Evolutionary conservation across 2,113 vertebrate genomes (phyloP), one percentile per base, ranked within the genome.

Genomic region (Tetrax tetrax): DNA sequence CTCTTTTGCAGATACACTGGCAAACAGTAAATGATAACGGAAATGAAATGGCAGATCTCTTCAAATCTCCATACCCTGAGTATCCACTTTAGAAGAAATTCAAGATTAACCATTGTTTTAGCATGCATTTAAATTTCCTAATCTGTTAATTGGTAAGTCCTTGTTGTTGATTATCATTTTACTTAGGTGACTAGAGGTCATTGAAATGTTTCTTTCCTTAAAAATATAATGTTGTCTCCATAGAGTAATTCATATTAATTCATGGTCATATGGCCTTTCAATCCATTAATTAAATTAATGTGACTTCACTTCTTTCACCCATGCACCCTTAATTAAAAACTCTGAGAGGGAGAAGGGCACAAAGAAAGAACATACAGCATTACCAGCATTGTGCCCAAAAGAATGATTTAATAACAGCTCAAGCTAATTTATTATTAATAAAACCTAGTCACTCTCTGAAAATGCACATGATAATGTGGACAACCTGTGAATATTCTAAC

Each of bases 201-300:
- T 4, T 53, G 68, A 89, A 90, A 80, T 74, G 24, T 63, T 95
- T 91, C 78, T 84, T 89, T 87, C 38, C 64, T 87, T 11, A 75
- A 91, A 90, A 87, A 61, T 43, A 48, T 23, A 65, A 63, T 33
- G 14, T 79, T 41, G 14, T 83, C 45, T 88, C 79, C 33, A 61
- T 25, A 83, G 71, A 94, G 20, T 77, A 92, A 91, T 79, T 96
- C 31, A 90, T 87, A 54, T 90, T 92, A 91, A 95, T 94, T 63
- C 66, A 91, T 65, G 53, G 56, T 87, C 51, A 89, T 70, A 33
- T 93, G 63, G 37, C 31, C 31, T 83, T 90, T 81, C 79, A 82
- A 83, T 93, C 17, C 38, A 96, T 94, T 98, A 94, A 97, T 98
- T 96, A 95, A 96, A 97, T 97, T 97, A 97, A 95, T 96, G 89